Evolutionary conservation across 2,888 invertebrate genomes (phyloP), one percentile per base, ranked within the genome.

Genomic region (Diploptera punctata): DNA sequence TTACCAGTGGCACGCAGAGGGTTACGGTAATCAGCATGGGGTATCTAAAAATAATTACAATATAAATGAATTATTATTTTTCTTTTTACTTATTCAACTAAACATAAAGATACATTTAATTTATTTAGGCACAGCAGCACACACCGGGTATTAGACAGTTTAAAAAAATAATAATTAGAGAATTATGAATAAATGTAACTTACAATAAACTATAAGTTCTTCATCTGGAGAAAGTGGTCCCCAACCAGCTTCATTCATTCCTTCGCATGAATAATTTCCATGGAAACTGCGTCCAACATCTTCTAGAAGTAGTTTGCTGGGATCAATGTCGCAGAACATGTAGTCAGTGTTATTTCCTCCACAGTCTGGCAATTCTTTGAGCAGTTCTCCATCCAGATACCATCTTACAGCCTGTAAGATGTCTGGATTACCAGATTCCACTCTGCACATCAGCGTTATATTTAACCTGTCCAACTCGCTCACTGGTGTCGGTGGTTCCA

Each of bases 191-290:
- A n/a, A n/a, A n/a, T n/a, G n/a, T n/a, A 73, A 87, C 91, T 88
- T 82, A 93, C 93, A 94, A 79, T 93, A 89, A 68, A 96, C 95
- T 77, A 93, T 85, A 13, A 97, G 87, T 78, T 94, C 92, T 29
- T 91, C 90, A 74, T 91, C 90, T 47, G 88, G 87, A 38, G 95
- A 95, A 77, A 89, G 87, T 44, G 89, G 88, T 52, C 96, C 96
- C 93, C 95, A 95, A 9, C 95, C 95, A 10, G 95, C 96, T 16
- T 89, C 88, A 83, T 97, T 97, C 82, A 89, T 91, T 18, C 97
- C 97, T 79, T 92, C 91, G 81, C 98, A 98, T 0, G 96, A 94
- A 84, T 97, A 98, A 84, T 97, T 97, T 29, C 97, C 97, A 79
- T 96, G 94, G 83, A 97, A 96, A 71, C 91, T 91, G 80, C 95